These are phyloP conservation scores for Neoniphon sammara DNA, from an alignment of 2,797 vertebrate species.

Conservation along the genomic window DNA sequence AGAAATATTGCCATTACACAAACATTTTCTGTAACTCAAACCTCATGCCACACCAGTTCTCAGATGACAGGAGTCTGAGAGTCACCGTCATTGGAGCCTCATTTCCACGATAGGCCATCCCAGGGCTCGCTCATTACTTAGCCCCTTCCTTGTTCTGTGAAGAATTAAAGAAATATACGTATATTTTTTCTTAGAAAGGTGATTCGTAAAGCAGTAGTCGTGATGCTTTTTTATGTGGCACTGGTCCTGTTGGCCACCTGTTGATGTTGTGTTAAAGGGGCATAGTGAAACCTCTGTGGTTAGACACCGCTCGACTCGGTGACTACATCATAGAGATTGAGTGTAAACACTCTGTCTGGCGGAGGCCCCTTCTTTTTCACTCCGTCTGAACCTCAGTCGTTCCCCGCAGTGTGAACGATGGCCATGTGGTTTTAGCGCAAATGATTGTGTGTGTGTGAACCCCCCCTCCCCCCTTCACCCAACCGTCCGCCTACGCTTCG, in stretches of 20 bases:
- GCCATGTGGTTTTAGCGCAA: slow-evolving; percentile 66
- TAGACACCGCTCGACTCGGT: not conserved
- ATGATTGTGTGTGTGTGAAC: slow-evolving; percentile 62
- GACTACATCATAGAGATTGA: slow-evolving; percentile 47
- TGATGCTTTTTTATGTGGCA: not conserved
- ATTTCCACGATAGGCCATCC: not conserved
- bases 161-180: not conserved
- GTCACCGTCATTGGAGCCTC: not conserved
- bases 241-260: slow-evolving; percentile 46
- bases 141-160: not conserved
- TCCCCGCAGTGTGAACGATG: slow-evolving; percentile 66
- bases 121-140: not conserved
- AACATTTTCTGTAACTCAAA: slow-evolving; percentile 49
- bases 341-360: slow-evolving; percentile 46
- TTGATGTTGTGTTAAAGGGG: slow-evolving; percentile 57
- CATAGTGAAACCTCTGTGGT: slow-evolving; percentile 33
- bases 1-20: slow-evolving; percentile 53
- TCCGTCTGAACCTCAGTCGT: slow-evolving; percentile 64
- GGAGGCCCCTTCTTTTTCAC: slow-evolving; percentile 31
- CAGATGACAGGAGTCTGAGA: slow-evolving; percentile 39
- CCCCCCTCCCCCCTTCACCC: slow-evolving; percentile 62
- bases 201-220: too few relatives aligned
- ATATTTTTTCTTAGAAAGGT: not conserved
- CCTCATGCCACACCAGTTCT: slow-evolving; percentile 34
- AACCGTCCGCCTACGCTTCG: slow-evolving; percentile 70